These are phyloP conservation scores for Sthenelais limicola DNA, from an alignment of 2,888 invertebrate species.

Conservation along the genomic window DNA sequence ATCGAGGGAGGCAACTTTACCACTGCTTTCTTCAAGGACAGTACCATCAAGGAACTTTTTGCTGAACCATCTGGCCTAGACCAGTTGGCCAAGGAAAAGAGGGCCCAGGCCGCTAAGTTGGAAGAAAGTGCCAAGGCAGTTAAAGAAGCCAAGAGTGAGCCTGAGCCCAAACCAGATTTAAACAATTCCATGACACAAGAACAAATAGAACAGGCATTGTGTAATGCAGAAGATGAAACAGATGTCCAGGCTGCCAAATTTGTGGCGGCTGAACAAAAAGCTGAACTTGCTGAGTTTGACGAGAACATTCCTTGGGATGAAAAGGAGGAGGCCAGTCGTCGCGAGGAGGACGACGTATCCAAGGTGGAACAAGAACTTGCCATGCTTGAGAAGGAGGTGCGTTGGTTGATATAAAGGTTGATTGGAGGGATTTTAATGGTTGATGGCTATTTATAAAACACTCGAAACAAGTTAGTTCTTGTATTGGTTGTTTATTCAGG, in stretches of 20 bases:
- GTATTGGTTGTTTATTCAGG: too few species aligned
- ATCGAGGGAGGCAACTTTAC: constrained; percentile 99
- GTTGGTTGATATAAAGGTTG: too few species aligned
- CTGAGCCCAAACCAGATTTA: constrained; percentile 1
- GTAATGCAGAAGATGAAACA: constrained; percentile 94
- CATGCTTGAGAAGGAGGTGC: constrained; percentile 71
- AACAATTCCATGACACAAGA: constrained; percentile 38
- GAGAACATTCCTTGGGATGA: constrained; percentile 92
- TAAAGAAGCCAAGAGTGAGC: constrained; percentile 51
- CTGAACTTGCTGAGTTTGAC: constrained; percentile 90
- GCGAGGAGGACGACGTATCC: constrained; percentile 65
- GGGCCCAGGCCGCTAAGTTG: constrained; percentile 17
- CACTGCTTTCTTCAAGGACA: constrained; percentile 93
- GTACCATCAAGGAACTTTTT: constrained; percentile 95
- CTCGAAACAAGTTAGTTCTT: too few species aligned
- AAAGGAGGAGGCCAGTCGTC: constrained; percentile 69
- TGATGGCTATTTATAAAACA: too few species aligned
- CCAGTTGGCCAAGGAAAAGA: constrained; percentile 77
- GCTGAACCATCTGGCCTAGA: constrained; percentile 76
- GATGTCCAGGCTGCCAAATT: constrained; percentile 92
- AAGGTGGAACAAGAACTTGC: constrained; percentile 72
- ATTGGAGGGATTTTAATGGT: too few species aligned
- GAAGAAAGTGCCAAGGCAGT: background rate
- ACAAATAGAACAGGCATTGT: constrained; percentile 77
- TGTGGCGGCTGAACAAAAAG: constrained; percentile 87